phyloP scores from a whole-genome alignment of 2,113 vertebrate genomes.

The Eulemur macaco region DNA sequence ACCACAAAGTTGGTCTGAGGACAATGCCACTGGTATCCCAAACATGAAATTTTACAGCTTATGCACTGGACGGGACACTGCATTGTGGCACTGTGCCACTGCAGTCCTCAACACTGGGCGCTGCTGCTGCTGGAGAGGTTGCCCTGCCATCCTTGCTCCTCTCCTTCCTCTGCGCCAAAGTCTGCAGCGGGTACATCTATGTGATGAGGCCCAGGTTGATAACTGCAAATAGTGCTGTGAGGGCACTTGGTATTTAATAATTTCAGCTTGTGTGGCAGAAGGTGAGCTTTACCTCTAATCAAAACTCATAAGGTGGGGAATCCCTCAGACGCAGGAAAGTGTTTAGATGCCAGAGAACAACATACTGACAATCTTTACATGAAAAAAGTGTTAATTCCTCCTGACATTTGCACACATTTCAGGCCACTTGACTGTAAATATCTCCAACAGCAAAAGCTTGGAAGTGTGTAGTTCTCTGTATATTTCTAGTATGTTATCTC shows the following conservation, averaged over 20 bases:
- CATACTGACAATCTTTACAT: not conserved
- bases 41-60: not conserved
- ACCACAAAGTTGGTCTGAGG: not conserved
- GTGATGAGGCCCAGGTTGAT: not conserved
- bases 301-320: not conserved
- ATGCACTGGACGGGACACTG: not conserved
- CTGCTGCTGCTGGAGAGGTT: not conserved
- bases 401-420: not conserved
- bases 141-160: not conserved
- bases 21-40: not conserved
- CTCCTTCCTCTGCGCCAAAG: not conserved
- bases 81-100: accelerated
- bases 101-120: not conserved
- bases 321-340: not conserved
- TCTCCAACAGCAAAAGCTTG: not conserved
- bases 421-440: not conserved
- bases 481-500: not conserved
- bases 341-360: not conserved
- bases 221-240: not conserved
- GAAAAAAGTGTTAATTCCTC: not conserved
- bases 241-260: not conserved
- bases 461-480: not conserved
- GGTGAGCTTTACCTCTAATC: not conserved
- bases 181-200: too few species aligned
- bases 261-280: not conserved